Conservation (phyloP, 2,888 invertebrate genomes). For the Lysandra bellargus region DNA sequence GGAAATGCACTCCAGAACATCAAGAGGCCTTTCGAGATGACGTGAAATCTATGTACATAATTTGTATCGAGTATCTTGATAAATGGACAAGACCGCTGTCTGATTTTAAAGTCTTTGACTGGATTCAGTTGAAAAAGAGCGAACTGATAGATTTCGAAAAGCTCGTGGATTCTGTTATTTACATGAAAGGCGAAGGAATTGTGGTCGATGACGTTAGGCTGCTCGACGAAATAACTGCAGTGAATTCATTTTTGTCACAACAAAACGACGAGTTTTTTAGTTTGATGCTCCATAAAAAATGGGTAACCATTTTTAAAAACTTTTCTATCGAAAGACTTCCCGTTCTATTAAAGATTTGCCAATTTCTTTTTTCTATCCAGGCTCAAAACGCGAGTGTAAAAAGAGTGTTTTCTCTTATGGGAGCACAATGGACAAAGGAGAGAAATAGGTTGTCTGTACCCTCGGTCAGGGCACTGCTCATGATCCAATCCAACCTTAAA, state of each 20-base stretch:
- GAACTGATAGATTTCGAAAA: constrained; percentile 13
- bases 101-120: constrained; percentile 15
- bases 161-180: not conserved
- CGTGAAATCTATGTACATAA: constrained; percentile 15
- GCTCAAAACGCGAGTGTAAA: no score
- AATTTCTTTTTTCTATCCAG: no score
- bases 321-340: no score
- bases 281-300: constrained; percentile 7
- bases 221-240: constrained; percentile 5
- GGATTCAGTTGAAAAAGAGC: constrained; percentile 13
- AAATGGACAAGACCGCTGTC: constrained; percentile 15
- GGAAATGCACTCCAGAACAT: constrained; percentile 18
- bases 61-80: constrained; percentile 14
- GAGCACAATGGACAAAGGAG: no score
- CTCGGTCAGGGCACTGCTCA: no score
- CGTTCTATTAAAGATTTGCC: no score
- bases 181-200: constrained; percentile 16
- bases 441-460: no score
- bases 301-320: constrained; percentile 1
- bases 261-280: not conserved
- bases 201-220: constrained; percentile 2
- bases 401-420: no score
- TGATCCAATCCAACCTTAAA: no score
- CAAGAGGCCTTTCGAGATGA: constrained; percentile 12
- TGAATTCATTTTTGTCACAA: not conserved